Evolutionary conservation across 2,113 vertebrate species (phyloP), one percentile per base, ranked within the genome.

Genomic region (Mixornis gularis): DNA sequence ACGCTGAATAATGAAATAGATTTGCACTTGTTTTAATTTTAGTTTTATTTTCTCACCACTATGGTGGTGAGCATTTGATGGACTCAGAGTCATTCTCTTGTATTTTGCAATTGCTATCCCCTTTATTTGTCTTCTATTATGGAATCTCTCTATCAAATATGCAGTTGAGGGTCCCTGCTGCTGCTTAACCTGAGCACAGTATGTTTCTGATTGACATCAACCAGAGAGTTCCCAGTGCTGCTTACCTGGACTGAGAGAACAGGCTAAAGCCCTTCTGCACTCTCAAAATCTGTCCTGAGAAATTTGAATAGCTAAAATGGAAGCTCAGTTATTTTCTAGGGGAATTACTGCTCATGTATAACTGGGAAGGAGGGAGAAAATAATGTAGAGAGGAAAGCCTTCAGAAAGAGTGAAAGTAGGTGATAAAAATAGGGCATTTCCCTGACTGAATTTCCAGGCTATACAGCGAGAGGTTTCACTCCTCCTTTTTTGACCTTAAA

Each of bases 391-490:
- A 93, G 92, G 87, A 95, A 94, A 96, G 89, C 95, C 89, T 95
- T 93, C 74, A 92, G 91, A 96, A 94, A 91, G 78, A 89, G 84
- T 85, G 95, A 94, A 95, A 96, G 92, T 96, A 96, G 95, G 96
- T 96, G 94, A 96, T 94, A 94, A 96, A 96, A 96, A 96, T 96
- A 96, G 92, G 95, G 87, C 96, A 96, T 95, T 96, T 96, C 94
- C 94, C 91, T 95, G 91, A 91, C 96, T 96, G 96, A 92, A 92
- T 96, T 95, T 93, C 81, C 85, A 95, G 82, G 85, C 81, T 92
- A 38, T 94, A 92, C 81, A 87, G 89, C 27, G 5, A 89, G 92
- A 96, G 91, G 78, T 59, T 96, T 94, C 87, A 85, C 78, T 76
- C 84, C 41, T 87, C 74, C 78, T 81, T 92, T 91, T 85, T 63